Base-by-base conservation (phyloP, 2,113 vertebrate species). In the Oophaga pumilio region DNA sequence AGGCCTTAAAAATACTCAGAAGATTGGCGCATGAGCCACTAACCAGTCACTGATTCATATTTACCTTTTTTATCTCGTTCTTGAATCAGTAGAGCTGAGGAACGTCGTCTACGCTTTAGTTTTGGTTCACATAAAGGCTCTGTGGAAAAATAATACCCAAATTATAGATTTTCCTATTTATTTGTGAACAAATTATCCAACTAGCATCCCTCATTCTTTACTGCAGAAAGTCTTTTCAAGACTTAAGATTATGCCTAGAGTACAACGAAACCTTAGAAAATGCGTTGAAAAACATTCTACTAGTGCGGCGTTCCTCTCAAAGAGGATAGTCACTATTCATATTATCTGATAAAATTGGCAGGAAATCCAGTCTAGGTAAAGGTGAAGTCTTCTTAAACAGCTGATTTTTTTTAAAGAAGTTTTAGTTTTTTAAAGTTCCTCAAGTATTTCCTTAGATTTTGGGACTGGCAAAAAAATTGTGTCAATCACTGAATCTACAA, bases 71-170 rank as follows among this genome's bases (percentile, higher is more conserved):
- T 49, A 12, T 20, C 20, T 5, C 14, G 33, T 1, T 43, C 15
- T 68, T 22, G 24, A 68, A 43, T 66, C 5, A n/a, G 20, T 43
- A 60, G 20, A 24, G 12, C 26, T n/a, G 17, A 81, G 22, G 17
- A 59, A 26, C 28, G 79, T 62, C 69, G 26, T 33, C 15, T 43
- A 22, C 28, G 53, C 24, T 33, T 82, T 11, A 33, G 18, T 8
- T 33, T 26, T 60, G 4, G n/a, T 11, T 26, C 26, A 11, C 79
- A 73, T 8, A 24, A 28, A 0, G 73, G 0, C 0, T 93, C 95
- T 96, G 90, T 14, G 52, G 56, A 74, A 15, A 76, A 1, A 86
- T 43, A 43, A 43, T 20, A 73, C 2, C 10, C 8, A 73, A 10
- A 43, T 43, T 49, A 6, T 15, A 22, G 2, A 22, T 74, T 8